Conservation (phyloP, 2,888 invertebrate species). For the Terebella lapidaria region DNA sequence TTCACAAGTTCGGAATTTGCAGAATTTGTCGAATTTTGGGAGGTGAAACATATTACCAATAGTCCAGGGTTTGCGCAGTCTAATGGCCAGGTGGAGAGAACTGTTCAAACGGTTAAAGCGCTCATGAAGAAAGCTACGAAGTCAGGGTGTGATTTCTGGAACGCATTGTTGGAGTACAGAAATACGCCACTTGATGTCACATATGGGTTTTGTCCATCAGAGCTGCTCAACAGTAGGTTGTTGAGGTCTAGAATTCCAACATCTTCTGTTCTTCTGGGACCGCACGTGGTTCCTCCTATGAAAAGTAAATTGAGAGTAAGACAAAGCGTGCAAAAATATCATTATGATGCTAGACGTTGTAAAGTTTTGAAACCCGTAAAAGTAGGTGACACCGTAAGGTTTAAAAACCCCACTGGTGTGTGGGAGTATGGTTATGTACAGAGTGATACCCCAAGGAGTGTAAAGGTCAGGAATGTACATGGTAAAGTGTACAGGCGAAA, state of each 20-base stretch:
- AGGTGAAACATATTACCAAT: background rate
- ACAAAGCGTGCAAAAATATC: too few relatives aligned
- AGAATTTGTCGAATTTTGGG: background rate
- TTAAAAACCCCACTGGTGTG: background rate
- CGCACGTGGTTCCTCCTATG: too few relatives aligned
- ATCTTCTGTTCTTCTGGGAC: too few relatives aligned
- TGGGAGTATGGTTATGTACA: background rate
- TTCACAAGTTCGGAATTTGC: background rate
- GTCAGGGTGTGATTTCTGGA: background rate
- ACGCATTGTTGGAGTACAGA: background rate
- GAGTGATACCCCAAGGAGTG: background rate
- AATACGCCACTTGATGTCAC: too few relatives aligned
- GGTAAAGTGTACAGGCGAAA: background rate
- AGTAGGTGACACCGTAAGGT: background rate
- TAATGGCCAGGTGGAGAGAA: background rate
- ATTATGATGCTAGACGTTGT: background rate
- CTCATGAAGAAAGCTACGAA: background rate
- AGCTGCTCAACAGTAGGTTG: too few relatives aligned
- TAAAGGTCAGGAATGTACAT: background rate
- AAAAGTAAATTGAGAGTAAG: too few relatives aligned
- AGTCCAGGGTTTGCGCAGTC: slow-evolving; percentile 1
- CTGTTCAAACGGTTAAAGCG: background rate
- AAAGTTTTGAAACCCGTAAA: background rate
- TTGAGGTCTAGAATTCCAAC: too few relatives aligned
- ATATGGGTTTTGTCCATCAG: too few relatives aligned